Conservation (phyloP, 2,113 vertebrate genomes). For the Peromyscus maniculatus region DNA sequence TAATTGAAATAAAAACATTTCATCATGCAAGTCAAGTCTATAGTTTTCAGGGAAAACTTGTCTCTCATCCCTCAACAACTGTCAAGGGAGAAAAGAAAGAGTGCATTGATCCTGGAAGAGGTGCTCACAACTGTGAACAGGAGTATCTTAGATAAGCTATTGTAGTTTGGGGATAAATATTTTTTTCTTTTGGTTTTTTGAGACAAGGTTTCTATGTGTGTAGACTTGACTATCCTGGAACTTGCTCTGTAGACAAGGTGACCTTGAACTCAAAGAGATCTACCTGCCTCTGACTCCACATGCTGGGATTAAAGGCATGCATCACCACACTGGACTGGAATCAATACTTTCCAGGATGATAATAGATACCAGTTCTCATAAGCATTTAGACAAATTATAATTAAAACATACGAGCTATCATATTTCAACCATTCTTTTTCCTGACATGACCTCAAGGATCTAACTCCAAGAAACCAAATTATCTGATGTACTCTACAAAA, state of each 20-base stretch:
- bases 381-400: neutral
- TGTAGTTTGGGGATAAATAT: neutral
- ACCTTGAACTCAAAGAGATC: neutral
- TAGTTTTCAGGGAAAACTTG: neutral
- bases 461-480: neutral
- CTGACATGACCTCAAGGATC: neutral
- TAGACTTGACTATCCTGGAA: neutral
- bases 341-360: neutral
- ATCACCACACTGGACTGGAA: neutral
- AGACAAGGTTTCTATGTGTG: neutral
- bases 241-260: neutral
- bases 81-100: neutral
- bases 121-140: accelerated
- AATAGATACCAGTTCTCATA: neutral
- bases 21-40: neutral
- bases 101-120: neutral
- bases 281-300: neutral
- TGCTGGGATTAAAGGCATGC: neutral
- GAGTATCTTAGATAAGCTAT: neutral
- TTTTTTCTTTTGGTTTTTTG: neutral
- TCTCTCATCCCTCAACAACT: neutral
- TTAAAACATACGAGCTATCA: neutral
- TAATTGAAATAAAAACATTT: neutral
- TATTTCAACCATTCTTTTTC: neutral
- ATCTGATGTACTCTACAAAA: neutral